Percentiles rank a stretch among this genome's conserved stretches.
phyloP scores from a whole-genome alignment of 2,113 vertebrate genomes.

The Psilopsiagon aurifrons region DNA sequence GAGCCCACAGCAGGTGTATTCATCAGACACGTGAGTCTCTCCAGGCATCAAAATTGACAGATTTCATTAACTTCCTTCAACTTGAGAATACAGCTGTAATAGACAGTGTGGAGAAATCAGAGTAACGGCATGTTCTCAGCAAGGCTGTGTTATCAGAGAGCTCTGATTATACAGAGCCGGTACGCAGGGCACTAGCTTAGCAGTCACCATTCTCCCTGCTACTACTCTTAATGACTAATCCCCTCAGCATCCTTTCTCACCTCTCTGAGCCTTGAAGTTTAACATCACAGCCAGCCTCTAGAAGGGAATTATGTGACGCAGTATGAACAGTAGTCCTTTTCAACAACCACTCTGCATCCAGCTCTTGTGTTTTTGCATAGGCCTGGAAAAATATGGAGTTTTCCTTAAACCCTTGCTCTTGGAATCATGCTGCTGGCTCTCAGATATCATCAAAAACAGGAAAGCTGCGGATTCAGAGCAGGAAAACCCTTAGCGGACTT shows the following conservation, averaged over 20 bases:
- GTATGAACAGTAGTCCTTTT: not conserved
- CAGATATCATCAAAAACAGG: not conserved
- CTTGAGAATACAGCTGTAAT: constrained; percentile 39
- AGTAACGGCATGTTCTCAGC: constrained; percentile 1
- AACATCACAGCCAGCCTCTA: not conserved
- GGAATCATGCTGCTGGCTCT: not conserved
- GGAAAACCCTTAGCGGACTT: not conserved
- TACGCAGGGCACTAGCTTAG: constrained; percentile 21
- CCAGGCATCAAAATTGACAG: constrained; percentile 37
- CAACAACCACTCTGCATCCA: not conserved
- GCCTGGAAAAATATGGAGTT: not conserved
- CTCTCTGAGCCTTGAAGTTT: constrained; percentile 29
- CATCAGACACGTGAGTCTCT: not conserved
- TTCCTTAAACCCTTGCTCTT: not conserved
- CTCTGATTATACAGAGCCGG: not conserved
- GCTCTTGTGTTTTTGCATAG: not conserved
- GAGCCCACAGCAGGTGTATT: constrained; percentile 4
- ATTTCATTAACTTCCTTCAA: constrained; percentile 56
- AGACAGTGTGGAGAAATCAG: not conserved
- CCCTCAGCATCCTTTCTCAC: constrained; percentile 29
- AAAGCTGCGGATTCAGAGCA: not conserved
- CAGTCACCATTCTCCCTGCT: not conserved
- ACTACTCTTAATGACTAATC: constrained; percentile 37
- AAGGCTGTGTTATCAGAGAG: constrained; percentile 26
- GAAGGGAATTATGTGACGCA: not conserved